Evolutionary conservation across 2,113 vertebrate species (phyloP).

Genomic region (Taurulus bubalis): DNA sequence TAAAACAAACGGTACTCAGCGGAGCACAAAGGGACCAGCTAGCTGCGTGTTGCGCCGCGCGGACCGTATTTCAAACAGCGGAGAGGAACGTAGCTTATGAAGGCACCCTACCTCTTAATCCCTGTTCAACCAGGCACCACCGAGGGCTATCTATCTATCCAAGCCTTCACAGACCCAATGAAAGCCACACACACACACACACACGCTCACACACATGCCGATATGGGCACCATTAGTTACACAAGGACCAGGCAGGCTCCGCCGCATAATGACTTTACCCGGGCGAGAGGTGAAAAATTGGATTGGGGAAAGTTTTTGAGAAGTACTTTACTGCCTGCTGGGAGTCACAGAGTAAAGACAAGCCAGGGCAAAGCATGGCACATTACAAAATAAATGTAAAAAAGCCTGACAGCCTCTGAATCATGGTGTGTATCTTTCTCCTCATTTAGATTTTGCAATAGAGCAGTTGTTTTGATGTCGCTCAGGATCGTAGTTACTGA

Average conservation of each 20-base stretch:
- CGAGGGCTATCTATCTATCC: constrained; percentile 66
- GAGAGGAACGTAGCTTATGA: constrained; percentile 59
- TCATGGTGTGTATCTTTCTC: constrained; percentile 13
- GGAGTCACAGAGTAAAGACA: constrained; percentile 53
- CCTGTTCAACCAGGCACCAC: constrained; percentile 61
- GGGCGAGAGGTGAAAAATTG: constrained; percentile 69
- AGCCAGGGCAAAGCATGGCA: constrained; percentile 33
- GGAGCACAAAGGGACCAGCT: constrained; percentile 19
- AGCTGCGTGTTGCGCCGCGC: constrained; percentile 30
- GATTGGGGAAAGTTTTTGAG: constrained; percentile 62
- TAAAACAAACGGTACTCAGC: constrained; percentile 37
- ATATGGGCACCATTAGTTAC: constrained; percentile 70
- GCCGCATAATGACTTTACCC: constrained; percentile 61
- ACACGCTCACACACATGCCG: constrained; percentile 24
- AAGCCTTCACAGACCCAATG: constrained; percentile 40
- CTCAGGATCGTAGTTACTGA: background rate
- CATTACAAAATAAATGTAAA: background rate
- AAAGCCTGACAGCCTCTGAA: constrained; percentile 14
- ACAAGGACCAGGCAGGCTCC: constrained; percentile 53
- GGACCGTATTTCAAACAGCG: constrained; percentile 64
- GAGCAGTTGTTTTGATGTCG: constrained; percentile 19
- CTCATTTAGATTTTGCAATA: constrained; percentile 26
- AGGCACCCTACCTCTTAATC: constrained; percentile 66
- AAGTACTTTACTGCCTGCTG: constrained; percentile 62
- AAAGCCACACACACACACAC: constrained; percentile 25